phyloP scores from a whole-genome alignment of 1,140 invertebrate genomes.

The Hydropsyche tenuis region DNA sequence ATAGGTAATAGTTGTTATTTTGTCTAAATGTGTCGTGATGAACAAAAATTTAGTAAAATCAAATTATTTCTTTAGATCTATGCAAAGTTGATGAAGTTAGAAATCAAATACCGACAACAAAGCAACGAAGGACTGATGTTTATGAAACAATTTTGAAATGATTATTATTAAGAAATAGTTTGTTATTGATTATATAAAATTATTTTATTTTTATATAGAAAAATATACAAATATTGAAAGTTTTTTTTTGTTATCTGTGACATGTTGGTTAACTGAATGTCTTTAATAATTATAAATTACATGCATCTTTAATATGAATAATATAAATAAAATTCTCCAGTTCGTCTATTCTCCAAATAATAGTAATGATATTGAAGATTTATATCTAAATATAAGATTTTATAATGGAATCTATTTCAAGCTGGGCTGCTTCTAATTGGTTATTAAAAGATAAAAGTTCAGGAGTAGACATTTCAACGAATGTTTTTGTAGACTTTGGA shows the following conservation, averaged over 20 bases:
- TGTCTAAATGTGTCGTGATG: too few species aligned
- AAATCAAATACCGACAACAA: slow-evolving; percentile 78
- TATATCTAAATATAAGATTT: neutral
- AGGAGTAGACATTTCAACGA: slow-evolving; percentile 19
- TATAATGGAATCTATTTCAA: slow-evolving; percentile 20
- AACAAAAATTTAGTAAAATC: too few species aligned
- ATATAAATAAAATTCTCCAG: neutral
- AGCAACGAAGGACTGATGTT: slow-evolving; percentile 80
- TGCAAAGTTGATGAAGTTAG: slow-evolving; percentile 75
- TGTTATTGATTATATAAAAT: too few species aligned
- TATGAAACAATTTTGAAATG: slow-evolving; percentile 71
- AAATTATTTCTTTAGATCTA: slow-evolving; percentile 70
- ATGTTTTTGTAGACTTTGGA: neutral
- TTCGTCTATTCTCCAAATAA: too few species aligned
- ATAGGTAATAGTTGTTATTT: slow-evolving; percentile 60
- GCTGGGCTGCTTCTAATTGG: slow-evolving; percentile 18
- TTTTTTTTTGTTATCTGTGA: too few species aligned
- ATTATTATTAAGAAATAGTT: neutral
- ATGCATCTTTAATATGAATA: neutral
- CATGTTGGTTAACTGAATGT: too few species aligned
- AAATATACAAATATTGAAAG: too few species aligned
- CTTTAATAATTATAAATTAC: neutral
- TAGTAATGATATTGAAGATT: too few species aligned
- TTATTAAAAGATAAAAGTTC: slow-evolving; percentile 33
- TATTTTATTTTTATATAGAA: too few species aligned